A percentile compares a stretch with the other conserved stretches of the same genome.
phyloP scores from a whole-genome alignment of 92 coral and sea anemone species.

The Hydrozoanthus gracilis region DNA sequence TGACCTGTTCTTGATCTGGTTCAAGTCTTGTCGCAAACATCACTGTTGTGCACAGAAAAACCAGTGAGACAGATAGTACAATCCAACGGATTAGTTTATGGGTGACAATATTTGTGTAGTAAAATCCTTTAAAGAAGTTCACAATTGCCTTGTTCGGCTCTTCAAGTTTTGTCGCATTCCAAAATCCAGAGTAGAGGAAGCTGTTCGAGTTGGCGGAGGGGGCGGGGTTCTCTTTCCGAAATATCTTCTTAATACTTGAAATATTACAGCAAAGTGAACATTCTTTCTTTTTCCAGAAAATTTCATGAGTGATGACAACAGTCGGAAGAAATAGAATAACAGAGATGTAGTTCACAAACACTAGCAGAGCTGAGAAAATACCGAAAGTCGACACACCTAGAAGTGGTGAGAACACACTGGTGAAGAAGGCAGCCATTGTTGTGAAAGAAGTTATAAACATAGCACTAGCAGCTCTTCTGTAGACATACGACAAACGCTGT shows the following conservation, averaged over 20 bases:
- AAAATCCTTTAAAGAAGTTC: constrained; percentile 74
- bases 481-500: constrained; percentile 81
- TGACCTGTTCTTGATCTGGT: constrained; percentile 94
- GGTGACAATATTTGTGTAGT: constrained; percentile 74
- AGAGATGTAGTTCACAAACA: constrained; percentile 88
- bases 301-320: constrained; percentile 83
- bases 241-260: constrained; percentile 34
- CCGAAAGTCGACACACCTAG: constrained; percentile 96
- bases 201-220: constrained; percentile 53
- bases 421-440: constrained; percentile 89
- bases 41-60: constrained; percentile 70
- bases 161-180: constrained; percentile 54
- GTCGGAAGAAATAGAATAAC: constrained; percentile 89
- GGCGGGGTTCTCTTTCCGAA: constrained; percentile 48
- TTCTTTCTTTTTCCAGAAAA: constrained; percentile 73
- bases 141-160: constrained; percentile 75
- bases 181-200: constrained; percentile 11
- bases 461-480: constrained; percentile 90
- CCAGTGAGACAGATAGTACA: constrained; percentile 67
- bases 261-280: constrained; percentile 60
- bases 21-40: constrained; percentile 86
- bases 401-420: constrained; percentile 92
- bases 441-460: constrained; percentile 95
- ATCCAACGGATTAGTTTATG: constrained; percentile 93
- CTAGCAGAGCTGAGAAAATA: constrained; percentile 91